These are phyloP conservation scores for Silurus asotus DNA, from an alignment of 2,113 vertebrate species.

Conservation along the genomic window DNA sequence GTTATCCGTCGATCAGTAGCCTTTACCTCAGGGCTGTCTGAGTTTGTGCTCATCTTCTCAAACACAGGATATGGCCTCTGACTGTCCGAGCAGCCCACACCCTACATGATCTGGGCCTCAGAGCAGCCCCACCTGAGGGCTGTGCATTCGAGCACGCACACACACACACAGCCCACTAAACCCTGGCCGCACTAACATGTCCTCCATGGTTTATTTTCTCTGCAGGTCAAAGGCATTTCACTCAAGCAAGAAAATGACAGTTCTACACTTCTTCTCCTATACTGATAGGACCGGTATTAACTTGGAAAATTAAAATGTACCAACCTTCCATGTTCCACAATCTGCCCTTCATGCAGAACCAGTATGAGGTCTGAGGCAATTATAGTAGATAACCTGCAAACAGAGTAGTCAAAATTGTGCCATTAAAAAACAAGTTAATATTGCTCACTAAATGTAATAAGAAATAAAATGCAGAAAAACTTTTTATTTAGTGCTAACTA, in stretches of 20 bases:
- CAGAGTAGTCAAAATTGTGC: not conserved
- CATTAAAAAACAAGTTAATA: not conserved
- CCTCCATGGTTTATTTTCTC: slow-evolving; percentile 32
- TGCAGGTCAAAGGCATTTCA: slow-evolving; percentile 31
- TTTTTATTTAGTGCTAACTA: no score
- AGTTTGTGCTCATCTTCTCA: slow-evolving; percentile 47
- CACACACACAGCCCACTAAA: slow-evolving; percentile 22
- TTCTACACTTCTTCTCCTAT: slow-evolving; percentile 21
- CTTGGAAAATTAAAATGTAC: slow-evolving; percentile 5
- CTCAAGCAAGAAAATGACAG: slow-evolving; percentile 7
- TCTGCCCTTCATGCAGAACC: slow-evolving; percentile 76
- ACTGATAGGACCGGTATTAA: not conserved
- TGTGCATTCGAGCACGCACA: not conserved
- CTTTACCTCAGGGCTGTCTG: slow-evolving; percentile 55
- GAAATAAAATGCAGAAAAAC: not conserved
- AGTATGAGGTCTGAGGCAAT: slow-evolving; percentile 82
- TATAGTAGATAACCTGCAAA: slow-evolving; percentile 80
- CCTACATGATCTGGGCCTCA: slow-evolving; percentile 38
- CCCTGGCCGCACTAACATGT: slow-evolving; percentile 44
- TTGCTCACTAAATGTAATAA: not conserved
- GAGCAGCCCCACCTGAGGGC: slow-evolving; percentile 27
- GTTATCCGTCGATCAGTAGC: slow-evolving; percentile 58
- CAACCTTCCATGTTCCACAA: slow-evolving; percentile 80
- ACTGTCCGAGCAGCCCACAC: slow-evolving; percentile 43
- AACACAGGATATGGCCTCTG: slow-evolving; percentile 58